phyloP scores from a whole-genome alignment of 1,140 invertebrate genomes.

The Pogonomyrmex barbatus region DNA sequence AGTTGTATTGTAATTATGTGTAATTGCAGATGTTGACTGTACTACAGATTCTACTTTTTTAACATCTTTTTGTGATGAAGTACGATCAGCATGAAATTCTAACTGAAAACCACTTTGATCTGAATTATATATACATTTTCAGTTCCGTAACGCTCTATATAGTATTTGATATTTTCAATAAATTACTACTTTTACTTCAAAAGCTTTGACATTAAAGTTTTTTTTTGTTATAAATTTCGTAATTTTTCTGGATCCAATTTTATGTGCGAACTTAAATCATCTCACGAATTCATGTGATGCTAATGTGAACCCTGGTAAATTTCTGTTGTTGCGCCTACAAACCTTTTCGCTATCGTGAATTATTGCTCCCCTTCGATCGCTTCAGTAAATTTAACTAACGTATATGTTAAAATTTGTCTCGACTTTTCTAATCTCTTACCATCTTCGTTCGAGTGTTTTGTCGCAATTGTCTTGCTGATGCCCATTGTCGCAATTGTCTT shows the following conservation, averaged over 20 bases:
- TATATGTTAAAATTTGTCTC: no score
- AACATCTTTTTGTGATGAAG: not conserved
- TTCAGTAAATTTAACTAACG: no score
- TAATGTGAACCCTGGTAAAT: not conserved
- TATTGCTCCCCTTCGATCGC: not conserved
- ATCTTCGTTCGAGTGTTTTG: no score
- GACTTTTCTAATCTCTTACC: no score
- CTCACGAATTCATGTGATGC: not conserved
- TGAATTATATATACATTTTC: not conserved
- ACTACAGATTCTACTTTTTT: not conserved
- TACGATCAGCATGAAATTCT: not conserved
- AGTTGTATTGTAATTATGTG: not conserved
- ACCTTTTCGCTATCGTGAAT: not conserved
- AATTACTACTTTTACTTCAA: not conserved
- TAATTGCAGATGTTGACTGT: no score
- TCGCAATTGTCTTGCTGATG: no score
- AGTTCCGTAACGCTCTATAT: not conserved
- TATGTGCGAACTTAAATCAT: not conserved
- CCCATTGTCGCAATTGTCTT: no score
- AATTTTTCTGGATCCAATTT: not conserved
- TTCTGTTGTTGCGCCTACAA: not conserved
- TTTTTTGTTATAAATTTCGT: not conserved
- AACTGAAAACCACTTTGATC: slow-evolving; percentile 7
- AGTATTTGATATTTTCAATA: not conserved
- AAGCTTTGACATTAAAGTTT: not conserved